Conservation (phyloP, 1,140 invertebrate species). For the Drosophila tsacasi region DNA sequence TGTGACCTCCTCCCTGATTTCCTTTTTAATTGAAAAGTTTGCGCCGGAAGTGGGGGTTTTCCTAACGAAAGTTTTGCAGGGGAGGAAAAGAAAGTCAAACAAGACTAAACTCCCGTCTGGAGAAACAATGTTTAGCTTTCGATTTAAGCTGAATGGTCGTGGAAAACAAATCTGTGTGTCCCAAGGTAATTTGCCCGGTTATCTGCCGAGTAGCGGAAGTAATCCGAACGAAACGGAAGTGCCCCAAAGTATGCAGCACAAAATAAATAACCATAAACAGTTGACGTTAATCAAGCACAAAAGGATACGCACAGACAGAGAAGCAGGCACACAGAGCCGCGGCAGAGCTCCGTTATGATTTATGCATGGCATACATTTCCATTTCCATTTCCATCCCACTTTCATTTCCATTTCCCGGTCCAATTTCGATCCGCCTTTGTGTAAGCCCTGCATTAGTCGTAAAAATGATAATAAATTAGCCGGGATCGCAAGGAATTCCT, state of each 20-base stretch:
- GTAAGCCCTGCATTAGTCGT: constrained; percentile 63
- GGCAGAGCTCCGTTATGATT: constrained; percentile 49
- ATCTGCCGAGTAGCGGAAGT: constrained; percentile 39
- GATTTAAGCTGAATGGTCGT: constrained; percentile 33
- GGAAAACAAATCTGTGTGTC: constrained; percentile 32
- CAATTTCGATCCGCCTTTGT: constrained; percentile 53
- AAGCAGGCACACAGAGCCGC: neutral
- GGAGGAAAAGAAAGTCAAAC: constrained; percentile 9
- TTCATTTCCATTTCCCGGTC: constrained; percentile 45
- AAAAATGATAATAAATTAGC: constrained; percentile 76
- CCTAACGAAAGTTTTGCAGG: constrained; percentile 7
- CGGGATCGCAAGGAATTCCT: constrained; percentile 46
- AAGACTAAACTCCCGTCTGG: constrained; percentile 10
- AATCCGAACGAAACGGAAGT: constrained; percentile 33
- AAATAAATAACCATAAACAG: constrained; percentile 69
- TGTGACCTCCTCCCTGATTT: constrained; percentile 22
- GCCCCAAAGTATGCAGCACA: constrained; percentile 46
- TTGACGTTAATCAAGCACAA: constrained; percentile 67
- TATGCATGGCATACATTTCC: constrained; percentile 56
- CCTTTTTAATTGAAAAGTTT: constrained; percentile 76
- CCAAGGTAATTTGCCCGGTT: constrained; percentile 51
- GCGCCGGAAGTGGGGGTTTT: neutral
- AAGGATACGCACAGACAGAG: constrained; percentile 23
- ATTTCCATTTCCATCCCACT: constrained; percentile 39
- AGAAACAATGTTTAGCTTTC: constrained; percentile 47